These are phyloP conservation scores for Allolobophora icterica DNA, from an alignment of 2,888 invertebrate genomes.

Conservation along the genomic window DNA sequence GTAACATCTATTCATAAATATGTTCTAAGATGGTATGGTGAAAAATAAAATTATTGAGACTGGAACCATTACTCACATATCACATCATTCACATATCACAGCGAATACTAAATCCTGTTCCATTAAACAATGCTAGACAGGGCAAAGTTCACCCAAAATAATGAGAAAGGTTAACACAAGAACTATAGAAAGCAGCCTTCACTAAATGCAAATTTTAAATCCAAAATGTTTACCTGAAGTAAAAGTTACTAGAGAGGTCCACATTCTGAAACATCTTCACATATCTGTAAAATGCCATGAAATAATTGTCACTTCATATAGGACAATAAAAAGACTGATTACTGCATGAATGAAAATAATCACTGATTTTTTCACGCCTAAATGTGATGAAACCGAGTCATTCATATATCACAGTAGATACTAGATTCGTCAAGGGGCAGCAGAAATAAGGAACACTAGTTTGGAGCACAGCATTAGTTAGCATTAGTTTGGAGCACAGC, in stretches of 20 bases:
- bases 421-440: too few species aligned
- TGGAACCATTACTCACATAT: neutral
- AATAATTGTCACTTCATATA: neutral
- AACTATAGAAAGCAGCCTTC: too few species aligned
- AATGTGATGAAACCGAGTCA: neutral
- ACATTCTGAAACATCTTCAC: conserved; percentile 94
- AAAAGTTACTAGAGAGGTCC: conserved; percentile 95
- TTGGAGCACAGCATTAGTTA: too few species aligned
- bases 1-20: too few species aligned
- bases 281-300: conserved; percentile 73
- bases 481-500: too few species aligned
- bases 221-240: conserved; percentile 75
- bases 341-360: neutral
- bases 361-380: neutral
- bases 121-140: too few species aligned
- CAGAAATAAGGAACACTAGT: neutral
- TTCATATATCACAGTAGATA: neutral
- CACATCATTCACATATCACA: neutral
- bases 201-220: neutral
- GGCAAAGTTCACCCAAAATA: too few species aligned
- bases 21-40: too few species aligned
- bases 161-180: too few species aligned
- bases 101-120: too few species aligned
- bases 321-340: neutral
- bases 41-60: too few species aligned